Evolutionary conservation across 2,797 vertebrate species (phyloP), one percentile per base, ranked within the genome.

Genomic region (Enteromius radiatus): DNA sequence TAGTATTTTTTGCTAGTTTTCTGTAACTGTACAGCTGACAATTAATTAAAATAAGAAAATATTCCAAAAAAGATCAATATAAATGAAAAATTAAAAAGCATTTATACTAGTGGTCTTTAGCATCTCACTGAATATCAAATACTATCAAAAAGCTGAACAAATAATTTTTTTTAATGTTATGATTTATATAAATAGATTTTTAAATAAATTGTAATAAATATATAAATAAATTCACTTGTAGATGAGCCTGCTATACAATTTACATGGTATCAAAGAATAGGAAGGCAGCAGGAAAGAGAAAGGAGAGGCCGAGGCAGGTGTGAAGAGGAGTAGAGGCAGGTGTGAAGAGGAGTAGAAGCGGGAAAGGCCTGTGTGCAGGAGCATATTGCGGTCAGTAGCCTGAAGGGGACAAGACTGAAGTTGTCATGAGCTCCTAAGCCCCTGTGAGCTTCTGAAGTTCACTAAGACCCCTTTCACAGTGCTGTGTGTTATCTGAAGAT

Each of bases 401-500:
- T 69, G 59, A 67, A 75, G 77, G 65, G 38, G 76, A 33, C 67
- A 67, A 77, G 73, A 70, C 76, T 84, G 36, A 84, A 78, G 59
- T 68, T 82, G 61, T 82, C 76, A 36, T 77, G 76, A 68, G 67
- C 63, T 87, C 28, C 69, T 77, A 69, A 84, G 47, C 52, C 49
- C 68, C 68, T 76, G 68, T 73, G 81, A 81, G 81, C 81, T 52
- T 38, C 68, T 78, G 31, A 68, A 73, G 74, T 68, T 83, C 33
- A 49, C 75, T 78, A 80, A 80, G 78, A 82, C 75, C 63, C 33
- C 38, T 68, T 69, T 80, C 67, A 67, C 59, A 45, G 67, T 80
- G 79, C 71, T 17, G 41, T 82, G 76, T 86, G 86, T 47, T 69
- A 81, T 69, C 52, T 65, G 26, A 80, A 74, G 84, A 86, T 86